Evolutionary conservation across 2,113 vertebrate species (phyloP).

Genomic region (Calyptomena viridis): DNA sequence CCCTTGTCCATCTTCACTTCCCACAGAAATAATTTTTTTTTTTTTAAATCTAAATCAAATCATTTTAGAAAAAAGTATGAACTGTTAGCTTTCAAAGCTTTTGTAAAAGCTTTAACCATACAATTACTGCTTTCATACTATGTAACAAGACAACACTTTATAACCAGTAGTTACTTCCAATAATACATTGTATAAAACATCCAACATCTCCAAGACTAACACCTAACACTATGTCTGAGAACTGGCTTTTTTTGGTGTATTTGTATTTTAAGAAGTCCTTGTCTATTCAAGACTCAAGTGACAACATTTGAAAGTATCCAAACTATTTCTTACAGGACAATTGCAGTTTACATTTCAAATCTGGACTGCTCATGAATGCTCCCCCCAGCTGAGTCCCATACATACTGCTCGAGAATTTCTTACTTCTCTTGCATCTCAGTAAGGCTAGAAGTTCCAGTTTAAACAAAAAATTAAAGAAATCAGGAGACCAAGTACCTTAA

Average conservation of each 20-base stretch:
- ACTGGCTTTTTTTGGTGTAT: not conserved
- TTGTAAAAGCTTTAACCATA: not conserved
- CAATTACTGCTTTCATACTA: not conserved
- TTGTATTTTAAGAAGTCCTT: not conserved
- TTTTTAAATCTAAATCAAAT: not conserved
- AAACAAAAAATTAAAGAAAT: not conserved
- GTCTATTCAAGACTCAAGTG: not conserved
- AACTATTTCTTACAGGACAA: not conserved
- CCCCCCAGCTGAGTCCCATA: rapidly evolving
- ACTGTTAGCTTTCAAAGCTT: too few species aligned
- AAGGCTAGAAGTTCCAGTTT: not conserved
- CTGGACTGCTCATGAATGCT: not conserved
- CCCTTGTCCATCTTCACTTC: not conserved
- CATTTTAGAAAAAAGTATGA: not conserved
- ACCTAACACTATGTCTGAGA: not conserved
- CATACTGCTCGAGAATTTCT: not conserved
- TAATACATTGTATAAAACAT: not conserved
- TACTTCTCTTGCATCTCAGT: not conserved
- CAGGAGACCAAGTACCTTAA: not conserved
- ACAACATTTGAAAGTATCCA: not conserved
- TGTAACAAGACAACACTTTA: not conserved
- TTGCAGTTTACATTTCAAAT: not conserved
- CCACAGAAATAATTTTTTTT: not conserved
- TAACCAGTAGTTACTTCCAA: not conserved
- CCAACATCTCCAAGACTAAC: not conserved